Conservation (phyloP, 2,797 vertebrate species). For the Chelmon rostratus region DNA sequence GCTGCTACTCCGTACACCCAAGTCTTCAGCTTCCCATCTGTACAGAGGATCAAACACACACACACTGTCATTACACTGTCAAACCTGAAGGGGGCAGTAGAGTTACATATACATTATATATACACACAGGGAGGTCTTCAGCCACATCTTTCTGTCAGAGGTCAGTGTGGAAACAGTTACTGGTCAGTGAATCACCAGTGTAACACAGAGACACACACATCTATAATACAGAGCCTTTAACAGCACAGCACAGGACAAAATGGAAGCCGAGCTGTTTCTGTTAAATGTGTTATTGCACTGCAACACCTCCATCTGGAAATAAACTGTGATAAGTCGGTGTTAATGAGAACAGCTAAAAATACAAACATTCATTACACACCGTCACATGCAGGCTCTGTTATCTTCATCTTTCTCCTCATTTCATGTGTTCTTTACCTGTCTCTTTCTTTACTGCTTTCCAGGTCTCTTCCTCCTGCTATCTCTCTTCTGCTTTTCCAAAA, state of each 20-base stretch:
- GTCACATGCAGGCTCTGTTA: not conserved
- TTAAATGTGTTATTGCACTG: not conserved
- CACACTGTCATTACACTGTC: not conserved
- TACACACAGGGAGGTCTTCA: not conserved
- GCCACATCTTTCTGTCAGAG: not conserved
- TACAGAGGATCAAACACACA: constrained; percentile 69
- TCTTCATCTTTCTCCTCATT: no score
- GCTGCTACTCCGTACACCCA: constrained; percentile 99
- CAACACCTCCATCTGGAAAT: not conserved
- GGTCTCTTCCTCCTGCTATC: no score
- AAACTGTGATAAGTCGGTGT: not conserved
- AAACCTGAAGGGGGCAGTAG: constrained; percentile 51
- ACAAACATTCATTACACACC: not conserved
- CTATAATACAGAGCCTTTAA: not conserved
- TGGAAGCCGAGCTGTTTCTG: not conserved
- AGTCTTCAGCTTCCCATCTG: constrained; percentile 98
- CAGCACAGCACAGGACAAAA: not conserved
- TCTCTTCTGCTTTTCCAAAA: no score
- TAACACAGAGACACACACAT: not conserved
- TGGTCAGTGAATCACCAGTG: not conserved
- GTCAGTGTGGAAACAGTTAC: not conserved
- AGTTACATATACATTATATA: not conserved
- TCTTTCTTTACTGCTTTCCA: rapidly evolving
- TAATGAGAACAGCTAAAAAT: not conserved
- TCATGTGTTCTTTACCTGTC: not conserved